Base-by-base conservation (phyloP, 2,113 vertebrate species). In the Ornithorhynchus anatinus region DNA sequence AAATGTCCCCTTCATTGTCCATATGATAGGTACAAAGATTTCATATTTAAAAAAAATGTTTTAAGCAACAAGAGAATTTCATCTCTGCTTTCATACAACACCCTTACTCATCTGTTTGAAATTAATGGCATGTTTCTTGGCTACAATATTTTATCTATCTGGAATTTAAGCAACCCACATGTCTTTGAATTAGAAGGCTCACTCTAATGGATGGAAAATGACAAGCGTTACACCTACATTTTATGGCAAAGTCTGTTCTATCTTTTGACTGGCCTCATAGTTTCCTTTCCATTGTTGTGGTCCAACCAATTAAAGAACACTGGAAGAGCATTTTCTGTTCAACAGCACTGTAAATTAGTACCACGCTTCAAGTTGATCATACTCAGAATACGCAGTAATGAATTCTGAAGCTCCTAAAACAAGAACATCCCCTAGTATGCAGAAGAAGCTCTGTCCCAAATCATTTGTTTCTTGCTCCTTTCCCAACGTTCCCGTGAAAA, bases 401-500 rank as follows among this genome's bases (percentile, higher is more conserved):
- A 39, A 33, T 14, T 45, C 57, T 59, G 52, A 44, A 9, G 54
- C 59, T 39, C 32, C 23, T 20, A 57, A n/a, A 61, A 59, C 12
- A 37, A 13, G 15, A 27, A 75, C 8, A 42, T 52, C 7, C n/a
- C n/a, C n/a, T 65, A n/a, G 60, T 57, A 54, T 32, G 39, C 63
- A 61, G 48, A 67, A 39, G 8, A 37, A 8, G 22, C 10, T 60
- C 14, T 67, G 59, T 3, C 29, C 66, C 7, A 33, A 15, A 73
- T 3, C 50, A 17, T n/a, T 7, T 38, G 14, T 35, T 68, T 68
- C 53, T 73, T 40, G 39, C 22, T 33, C 38, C 39, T n/a, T 48
- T 67, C 53, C 51, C 44, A 78, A 70, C n/a, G 25, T 23, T 38
- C 42, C n/a, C n/a, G n/a, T n/a, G n/a, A n/a, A n/a, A n/a, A n/a